Evolutionary conservation across 2,888 invertebrate genomes (phyloP).

Genomic region (Campoplex capitator): DNA sequence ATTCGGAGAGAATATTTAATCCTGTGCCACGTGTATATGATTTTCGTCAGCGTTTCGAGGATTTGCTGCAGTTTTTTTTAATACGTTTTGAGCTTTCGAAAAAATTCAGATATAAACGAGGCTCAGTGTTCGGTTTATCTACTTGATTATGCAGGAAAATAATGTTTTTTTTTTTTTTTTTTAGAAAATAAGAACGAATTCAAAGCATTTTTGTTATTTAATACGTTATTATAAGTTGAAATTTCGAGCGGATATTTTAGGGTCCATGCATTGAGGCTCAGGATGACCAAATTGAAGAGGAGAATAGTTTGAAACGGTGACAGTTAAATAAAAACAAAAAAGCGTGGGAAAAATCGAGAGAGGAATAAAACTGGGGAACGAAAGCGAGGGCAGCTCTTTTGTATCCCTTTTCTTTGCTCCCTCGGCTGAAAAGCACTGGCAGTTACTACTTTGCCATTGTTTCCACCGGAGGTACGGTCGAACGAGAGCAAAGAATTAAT

Average conservation of each 20-base stretch:
- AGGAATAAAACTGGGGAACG: slow-evolving; percentile 12
- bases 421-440: slow-evolving; percentile 50
- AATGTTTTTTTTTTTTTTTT: not conserved
- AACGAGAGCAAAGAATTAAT: slow-evolving; percentile 65
- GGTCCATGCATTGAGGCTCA: not conserved
- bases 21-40: too few species aligned
- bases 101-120: not conserved
- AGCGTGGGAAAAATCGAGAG: slow-evolving; percentile 4
- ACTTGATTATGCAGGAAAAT: not conserved
- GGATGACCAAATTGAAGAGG: not conserved
- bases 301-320: not conserved
- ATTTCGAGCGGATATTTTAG: too few species aligned
- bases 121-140: not conserved
- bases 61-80: not conserved
- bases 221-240: too few species aligned
- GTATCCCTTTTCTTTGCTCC: slow-evolving; percentile 48
- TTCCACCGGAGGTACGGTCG: slow-evolving; percentile 59
- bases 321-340: slow-evolving; percentile 33
- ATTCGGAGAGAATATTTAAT: not conserved
- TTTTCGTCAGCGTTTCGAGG: not conserved
- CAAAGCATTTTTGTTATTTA: too few species aligned
- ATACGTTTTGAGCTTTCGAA: not conserved
- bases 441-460: slow-evolving; percentile 59
- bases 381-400: slow-evolving; percentile 52
- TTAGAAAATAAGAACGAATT: too few species aligned